Conservation (phyloP, 2,797 vertebrate species). For the Eleutherodactylus coqui region DNA sequence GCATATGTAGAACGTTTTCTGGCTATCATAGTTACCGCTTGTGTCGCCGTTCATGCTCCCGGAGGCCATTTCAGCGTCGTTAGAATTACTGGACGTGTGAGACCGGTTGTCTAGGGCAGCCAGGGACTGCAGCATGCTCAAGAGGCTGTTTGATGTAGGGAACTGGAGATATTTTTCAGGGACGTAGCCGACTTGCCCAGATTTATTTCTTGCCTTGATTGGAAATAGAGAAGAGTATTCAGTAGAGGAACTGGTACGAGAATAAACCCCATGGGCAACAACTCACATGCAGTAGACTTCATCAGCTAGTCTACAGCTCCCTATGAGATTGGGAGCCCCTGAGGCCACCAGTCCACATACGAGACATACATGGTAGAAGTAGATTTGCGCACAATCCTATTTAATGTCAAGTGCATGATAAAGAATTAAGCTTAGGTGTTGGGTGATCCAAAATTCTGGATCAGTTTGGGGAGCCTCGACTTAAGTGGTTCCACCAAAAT, state of each 20-base stretch:
- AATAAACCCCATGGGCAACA: too few species aligned
- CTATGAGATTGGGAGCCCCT: too few species aligned
- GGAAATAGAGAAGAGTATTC: neutral
- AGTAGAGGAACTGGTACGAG: neutral
- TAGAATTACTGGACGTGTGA: slow-evolving; percentile 93
- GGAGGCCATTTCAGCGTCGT: slow-evolving; percentile 81
- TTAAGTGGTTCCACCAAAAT: too few species aligned
- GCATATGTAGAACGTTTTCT: neutral
- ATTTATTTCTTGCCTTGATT: slow-evolving; percentile 89
- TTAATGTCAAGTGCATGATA: too few species aligned
- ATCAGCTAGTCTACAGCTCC: too few species aligned
- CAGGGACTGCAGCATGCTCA: slow-evolving; percentile 93
- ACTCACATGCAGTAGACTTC: too few species aligned
- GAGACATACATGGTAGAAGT: too few species aligned
- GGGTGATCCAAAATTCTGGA: too few species aligned
- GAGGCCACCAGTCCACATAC: too few species aligned
- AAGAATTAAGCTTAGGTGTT: too few species aligned
- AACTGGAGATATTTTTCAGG: slow-evolving; percentile 96
- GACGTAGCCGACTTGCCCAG: slow-evolving; percentile 91
- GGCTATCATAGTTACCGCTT: slow-evolving; percentile 78
- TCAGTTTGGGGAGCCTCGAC: too few species aligned
- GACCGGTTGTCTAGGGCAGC: slow-evolving; percentile 89
- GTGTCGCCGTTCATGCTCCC: slow-evolving; percentile 86
- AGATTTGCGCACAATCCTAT: too few species aligned
- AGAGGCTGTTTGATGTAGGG: slow-evolving; percentile 90